Conservation (phyloP, 2,113 vertebrate species). For the Peromyscus californicus region DNA sequence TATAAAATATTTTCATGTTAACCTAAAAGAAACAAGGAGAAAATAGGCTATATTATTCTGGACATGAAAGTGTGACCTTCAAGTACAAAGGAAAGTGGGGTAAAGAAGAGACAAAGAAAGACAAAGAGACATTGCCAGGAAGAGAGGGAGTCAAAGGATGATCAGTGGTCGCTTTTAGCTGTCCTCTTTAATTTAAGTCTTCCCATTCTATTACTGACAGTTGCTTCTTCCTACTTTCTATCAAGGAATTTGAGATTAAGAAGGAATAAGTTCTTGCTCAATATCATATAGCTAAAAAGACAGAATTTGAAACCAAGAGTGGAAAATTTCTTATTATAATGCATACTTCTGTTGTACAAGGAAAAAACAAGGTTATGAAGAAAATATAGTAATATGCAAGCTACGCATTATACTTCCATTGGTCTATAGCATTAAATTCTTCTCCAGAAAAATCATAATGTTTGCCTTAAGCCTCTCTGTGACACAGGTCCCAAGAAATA, state of each 20-base stretch:
- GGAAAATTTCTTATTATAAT: neutral
- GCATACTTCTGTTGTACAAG: neutral
- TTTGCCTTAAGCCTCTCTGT: neutral
- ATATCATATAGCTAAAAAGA: neutral
- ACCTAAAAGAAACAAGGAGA: neutral
- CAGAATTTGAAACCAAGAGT: neutral
- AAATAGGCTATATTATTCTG: neutral
- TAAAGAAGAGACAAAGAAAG: neutral
- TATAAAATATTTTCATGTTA: neutral
- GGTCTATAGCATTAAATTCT: neutral
- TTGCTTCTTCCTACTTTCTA: neutral
- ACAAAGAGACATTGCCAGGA: neutral
- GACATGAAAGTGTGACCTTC: neutral
- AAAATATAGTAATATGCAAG: neutral
- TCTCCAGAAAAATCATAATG: neutral
- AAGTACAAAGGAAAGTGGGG: neutral
- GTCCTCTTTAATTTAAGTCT: neutral
- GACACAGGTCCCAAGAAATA: neutral
- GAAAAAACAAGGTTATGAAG: neutral
- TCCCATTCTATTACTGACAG: neutral
- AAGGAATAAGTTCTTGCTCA: neutral
- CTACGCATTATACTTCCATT: rapidly evolving
- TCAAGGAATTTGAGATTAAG: neutral
- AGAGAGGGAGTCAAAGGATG: neutral
- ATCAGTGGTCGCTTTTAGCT: neutral